phyloP scores from a whole-genome alignment of 1,140 invertebrate genomes.

The Sesamia nonagrioides region DNA sequence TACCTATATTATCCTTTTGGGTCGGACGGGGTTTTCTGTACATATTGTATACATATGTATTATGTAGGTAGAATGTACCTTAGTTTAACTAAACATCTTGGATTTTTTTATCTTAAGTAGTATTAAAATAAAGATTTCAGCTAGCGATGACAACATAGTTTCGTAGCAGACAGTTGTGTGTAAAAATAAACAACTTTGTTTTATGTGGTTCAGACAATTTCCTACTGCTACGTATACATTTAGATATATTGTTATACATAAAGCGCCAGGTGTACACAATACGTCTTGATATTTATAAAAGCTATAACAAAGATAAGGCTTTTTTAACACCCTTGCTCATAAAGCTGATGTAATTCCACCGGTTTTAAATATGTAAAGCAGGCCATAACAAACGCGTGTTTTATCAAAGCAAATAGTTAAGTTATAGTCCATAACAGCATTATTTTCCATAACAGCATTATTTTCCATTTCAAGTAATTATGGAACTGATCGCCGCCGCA shows the following conservation, averaged over 20 bases:
- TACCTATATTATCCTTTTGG: no score
- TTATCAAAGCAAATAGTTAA: no score
- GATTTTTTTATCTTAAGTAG: neutral
- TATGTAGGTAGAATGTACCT: neutral
- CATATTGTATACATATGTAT: no score
- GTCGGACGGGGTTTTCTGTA: no score
- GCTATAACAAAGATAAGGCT: neutral
- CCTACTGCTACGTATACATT: neutral
- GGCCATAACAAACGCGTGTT: no score
- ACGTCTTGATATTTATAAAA: neutral
- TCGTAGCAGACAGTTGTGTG: neutral
- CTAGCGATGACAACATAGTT: conserved; percentile 18
- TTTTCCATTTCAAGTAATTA: no score
- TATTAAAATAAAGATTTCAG: neutral
- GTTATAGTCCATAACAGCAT: no score
- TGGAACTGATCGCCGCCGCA: no score
- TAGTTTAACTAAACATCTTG: neutral
- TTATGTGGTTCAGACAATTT: conserved; percentile 10
- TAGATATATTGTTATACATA: neutral
- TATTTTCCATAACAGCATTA: no score
- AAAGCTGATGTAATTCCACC: no score
- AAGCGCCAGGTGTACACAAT: neutral
- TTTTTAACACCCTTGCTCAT: no score
- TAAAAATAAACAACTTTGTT: conserved; percentile 26
- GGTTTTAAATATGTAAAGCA: no score